phyloP scores from a whole-genome alignment of 2,888 invertebrate species.

The Cryptus armator region DNA sequence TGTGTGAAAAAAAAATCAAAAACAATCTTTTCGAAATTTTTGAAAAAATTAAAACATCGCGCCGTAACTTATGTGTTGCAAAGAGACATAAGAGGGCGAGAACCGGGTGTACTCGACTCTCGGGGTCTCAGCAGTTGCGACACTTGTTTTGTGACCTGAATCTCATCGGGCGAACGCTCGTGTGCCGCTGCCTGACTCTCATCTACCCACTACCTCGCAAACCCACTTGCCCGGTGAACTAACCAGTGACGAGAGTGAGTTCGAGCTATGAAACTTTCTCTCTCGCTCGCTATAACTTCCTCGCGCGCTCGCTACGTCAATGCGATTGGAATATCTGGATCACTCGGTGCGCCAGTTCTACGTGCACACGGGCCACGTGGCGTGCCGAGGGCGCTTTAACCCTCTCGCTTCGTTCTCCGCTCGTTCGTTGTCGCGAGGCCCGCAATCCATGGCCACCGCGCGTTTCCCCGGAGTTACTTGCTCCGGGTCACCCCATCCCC shows the following conservation, averaged over 20 bases:
- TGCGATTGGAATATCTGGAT: constrained; percentile 54
- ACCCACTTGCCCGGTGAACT: constrained; percentile 40
- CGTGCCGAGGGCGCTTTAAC: constrained; percentile 48
- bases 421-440: not conserved
- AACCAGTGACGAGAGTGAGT: constrained; percentile 27
- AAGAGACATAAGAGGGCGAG: not conserved
- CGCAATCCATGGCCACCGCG: not conserved
- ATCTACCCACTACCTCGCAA: constrained; percentile 25
- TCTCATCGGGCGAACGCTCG: constrained; percentile 68
- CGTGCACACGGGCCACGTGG: constrained; percentile 40
- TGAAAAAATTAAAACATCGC: not conserved
- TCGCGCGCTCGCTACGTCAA: constrained; percentile 21
- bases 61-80: not conserved
- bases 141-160: constrained; percentile 83
- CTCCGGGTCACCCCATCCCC: constrained; percentile 4
- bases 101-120: constrained; percentile 13
- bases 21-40: constrained; percentile 3
- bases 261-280: not conserved
- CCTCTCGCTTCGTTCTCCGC: constrained; percentile 9
- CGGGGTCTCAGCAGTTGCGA: constrained; percentile 73
- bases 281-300: not conserved
- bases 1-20: too few species aligned
- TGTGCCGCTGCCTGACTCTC: constrained; percentile 12
- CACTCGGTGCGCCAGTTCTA: constrained; percentile 16
- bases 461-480: not conserved